Conservation (phyloP, 2,797 vertebrate species). For the Leptatherina wallacei region DNA sequence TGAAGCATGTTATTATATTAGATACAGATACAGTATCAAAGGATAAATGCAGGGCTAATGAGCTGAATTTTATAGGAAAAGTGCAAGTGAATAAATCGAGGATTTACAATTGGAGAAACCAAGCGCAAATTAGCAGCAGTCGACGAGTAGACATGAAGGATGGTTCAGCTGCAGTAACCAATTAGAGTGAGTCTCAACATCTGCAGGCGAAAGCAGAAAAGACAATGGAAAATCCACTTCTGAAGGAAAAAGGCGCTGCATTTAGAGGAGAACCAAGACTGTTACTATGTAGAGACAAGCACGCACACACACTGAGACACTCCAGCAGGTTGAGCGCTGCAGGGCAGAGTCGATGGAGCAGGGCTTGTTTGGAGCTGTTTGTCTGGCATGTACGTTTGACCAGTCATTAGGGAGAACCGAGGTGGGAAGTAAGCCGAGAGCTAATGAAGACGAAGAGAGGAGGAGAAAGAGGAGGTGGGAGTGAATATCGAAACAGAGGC, state of each 20-base stretch:
- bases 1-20: constrained; percentile 16
- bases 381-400: constrained; percentile 56
- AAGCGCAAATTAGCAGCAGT: constrained; percentile 34
- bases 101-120: constrained; percentile 12
- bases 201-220: constrained; percentile 33
- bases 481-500: constrained; percentile 54
- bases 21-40: neutral
- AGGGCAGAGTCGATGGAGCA: constrained; percentile 52
- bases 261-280: constrained; percentile 29
- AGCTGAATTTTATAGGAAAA: neutral
- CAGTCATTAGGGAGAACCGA: constrained; percentile 58
- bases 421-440: constrained; percentile 45
- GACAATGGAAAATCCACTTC: constrained; percentile 8
- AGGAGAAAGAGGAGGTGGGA: constrained; percentile 28
- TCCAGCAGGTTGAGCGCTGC: constrained; percentile 45
- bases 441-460: constrained; percentile 62
- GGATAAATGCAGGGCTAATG: constrained; percentile 17
- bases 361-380: constrained; percentile 55
- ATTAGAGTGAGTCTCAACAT: constrained; percentile 55
- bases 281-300: constrained; percentile 21
- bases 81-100: constrained; percentile 24
- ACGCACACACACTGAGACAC: constrained; percentile 16
- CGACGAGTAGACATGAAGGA: constrained; percentile 11
- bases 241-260: constrained; percentile 1
- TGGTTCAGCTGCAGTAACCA: constrained; percentile 19